Base-by-base conservation (phyloP, 2,888 invertebrate genomes). In the Dioctria rufipes region DNA sequence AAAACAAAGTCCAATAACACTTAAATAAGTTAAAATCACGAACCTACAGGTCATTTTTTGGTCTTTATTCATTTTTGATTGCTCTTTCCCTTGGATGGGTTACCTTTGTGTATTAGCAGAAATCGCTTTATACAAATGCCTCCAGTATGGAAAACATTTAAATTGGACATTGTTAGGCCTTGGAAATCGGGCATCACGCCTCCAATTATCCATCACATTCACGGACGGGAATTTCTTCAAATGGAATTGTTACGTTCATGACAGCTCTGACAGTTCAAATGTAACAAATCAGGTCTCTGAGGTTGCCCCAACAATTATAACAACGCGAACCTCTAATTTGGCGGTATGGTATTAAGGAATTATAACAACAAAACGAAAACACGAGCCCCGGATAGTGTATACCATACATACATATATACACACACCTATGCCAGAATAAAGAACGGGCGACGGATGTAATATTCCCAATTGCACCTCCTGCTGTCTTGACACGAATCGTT, bases 381-480 rank as follows among this genome's bases (percentile, higher is more conserved):
- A 81, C 65, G 79, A 37, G 67, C 81, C 49, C 69, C 40, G 71
- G 39, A 69, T 63, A 63, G 25, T 46, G 54, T 54, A 25, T 25
- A 2, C 2, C 39, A 25, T 25, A 2, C 2, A 2, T 25, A 25
- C 25, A 25, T 25, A 25, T 25, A 25, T 25, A 25, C 2, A 39
- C 5, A 25, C 25, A 25, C 25, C 25, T 25, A 25, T 25, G 25
- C 25, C 25, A 25, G 25, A 58, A 60, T 9, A 63, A 77, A 63
- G 63, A 77, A 63, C 25, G 63, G 39, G 77, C 46, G 77, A 61
- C 63, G 37, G 77, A 43, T 46, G 39, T 49, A 77, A 77, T 63
- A 46, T 77, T 77, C 77, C 77, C 77, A 77, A 77, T 63, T 77
- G 63, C 46, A 77, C 63, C 77, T 63, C 77, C 77, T 63, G 77